These are phyloP conservation scores for Papilio polytes DNA, from an alignment of 1,140 invertebrate species.

Conservation along the genomic window DNA sequence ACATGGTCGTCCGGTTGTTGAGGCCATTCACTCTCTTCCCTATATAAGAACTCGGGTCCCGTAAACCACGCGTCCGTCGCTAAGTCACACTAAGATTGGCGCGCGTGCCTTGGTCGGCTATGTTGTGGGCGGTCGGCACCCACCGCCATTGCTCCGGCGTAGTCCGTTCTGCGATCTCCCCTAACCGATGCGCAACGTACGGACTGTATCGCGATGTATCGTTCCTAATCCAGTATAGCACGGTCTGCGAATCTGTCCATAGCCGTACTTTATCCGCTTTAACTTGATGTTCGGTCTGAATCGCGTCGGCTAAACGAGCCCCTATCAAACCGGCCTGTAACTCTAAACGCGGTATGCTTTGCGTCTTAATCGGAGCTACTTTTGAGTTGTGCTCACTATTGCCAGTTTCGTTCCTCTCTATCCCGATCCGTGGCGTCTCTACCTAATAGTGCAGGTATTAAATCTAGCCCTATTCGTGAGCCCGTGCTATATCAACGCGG, in stretches of 20 bases:
- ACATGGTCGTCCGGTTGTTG: neutral
- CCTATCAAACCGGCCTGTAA: constrained; percentile 36
- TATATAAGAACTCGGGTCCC: neutral
- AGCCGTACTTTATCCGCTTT: neutral
- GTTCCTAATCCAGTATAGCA: constrained; percentile 28
- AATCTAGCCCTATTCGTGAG: neutral
- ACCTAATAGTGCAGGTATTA: neutral
- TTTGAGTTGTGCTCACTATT: neutral
- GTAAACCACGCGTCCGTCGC: constrained; percentile 4
- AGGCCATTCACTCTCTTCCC: neutral
- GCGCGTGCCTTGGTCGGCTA: constrained; percentile 14
- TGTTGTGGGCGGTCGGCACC: constrained; percentile 30
- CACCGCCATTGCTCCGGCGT: constrained; percentile 11
- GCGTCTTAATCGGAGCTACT: constrained; percentile 43
- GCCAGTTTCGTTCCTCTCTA: neutral
- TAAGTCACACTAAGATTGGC: neutral
- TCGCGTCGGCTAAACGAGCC: constrained; percentile 4
- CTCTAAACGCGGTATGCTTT: constrained; percentile 52
- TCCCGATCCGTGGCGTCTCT: neutral
- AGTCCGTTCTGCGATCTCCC: constrained; percentile 27
- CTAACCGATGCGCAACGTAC: constrained; percentile 26
- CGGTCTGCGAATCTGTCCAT: constrained; percentile 21
- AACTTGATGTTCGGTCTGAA: neutral
- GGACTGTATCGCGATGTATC: constrained; percentile 4
- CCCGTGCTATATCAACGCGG: neutral